Evolutionary conservation across 2,113 vertebrate genomes (phyloP), one percentile per base, ranked within the genome.

Genomic region (Ceuthmochares aereus): DNA sequence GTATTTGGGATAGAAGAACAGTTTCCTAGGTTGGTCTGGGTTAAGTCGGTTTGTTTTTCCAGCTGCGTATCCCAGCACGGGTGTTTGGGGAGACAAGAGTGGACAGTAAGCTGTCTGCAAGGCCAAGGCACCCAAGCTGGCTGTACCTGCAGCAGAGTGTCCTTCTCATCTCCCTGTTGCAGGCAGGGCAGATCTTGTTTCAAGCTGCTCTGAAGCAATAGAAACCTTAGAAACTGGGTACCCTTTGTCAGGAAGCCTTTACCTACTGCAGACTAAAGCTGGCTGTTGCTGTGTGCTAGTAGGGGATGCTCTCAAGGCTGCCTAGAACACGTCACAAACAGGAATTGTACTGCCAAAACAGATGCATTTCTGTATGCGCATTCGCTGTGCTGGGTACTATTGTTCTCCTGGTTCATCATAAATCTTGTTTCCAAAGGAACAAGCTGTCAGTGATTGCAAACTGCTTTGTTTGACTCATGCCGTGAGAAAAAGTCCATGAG

Each of bases 391-490:
- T 36, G 43, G 18, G n/a, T 70, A 30, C 26, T 45, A 8, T 21
- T 0, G 0, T 62, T 70, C n/a, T 49, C 78, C 23, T 20, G 12
- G 0, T 78, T 58, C 22, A 4, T 36, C 51, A 7, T 25, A 70
- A 60, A 37, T 10, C 17, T 52, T 81, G 15, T 87, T 87, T 74
- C 37, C 16, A 79, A 78, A 75, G 45, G 36, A 83, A 5, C 36
- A n/a, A 62, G 56, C 0, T 0, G 20, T 52, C 67, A 55, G 34
- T 17, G 60, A 40, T 12, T 40, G 37, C n/a, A 34, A 51, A 15
- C 63, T 54, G 14, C 67, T 12, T 68, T 1, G 0, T 87, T 63
- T 83, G n/a, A 83, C 37, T 49, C 30, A 43, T 1, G 2, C 30
- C 14, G 8, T 2, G 7, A 67, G 75, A 77, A 93, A 75, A 5